Base-by-base conservation (phyloP, 2,113 vertebrate genomes). In the Noturus placidus region DNA sequence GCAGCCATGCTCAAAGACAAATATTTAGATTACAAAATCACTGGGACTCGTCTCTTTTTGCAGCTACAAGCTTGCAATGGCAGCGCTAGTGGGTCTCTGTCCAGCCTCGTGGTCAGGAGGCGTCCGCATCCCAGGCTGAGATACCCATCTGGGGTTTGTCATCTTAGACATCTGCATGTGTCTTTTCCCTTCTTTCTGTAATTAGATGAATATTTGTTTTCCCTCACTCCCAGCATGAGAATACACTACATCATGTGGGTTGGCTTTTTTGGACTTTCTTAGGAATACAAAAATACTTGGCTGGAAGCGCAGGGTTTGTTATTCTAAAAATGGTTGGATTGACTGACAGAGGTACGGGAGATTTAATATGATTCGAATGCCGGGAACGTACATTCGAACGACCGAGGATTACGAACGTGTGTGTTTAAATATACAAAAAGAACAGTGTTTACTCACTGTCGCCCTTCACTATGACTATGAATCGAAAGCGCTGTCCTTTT, bases 131-230 rank as follows among this genome's bases (percentile, higher is more conserved):
- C 72, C 83, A 90, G 91, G 87, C 91, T 84, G 89, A 93, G 94
- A 94, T 93, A 95, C 94, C 90, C 94, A 95, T 95, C 95, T 95
- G 93, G 95, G 94, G 92, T 95, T 95, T 94, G 94, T 95, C 95
- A 95, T 95, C 93, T 95, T 94, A 95, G 94, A 95, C 95, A 95
- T 94, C 92, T 88, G 93, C 92, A 94, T 91, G 91, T 94, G 93
- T 95, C 93, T 94, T 93, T 94, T 94, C 94, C 87, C 79, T 70
- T 61, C 80, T 79, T 95, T 93, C 94, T 95, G 93, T 96, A 96
- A 96, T 96, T 95, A 95, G 93, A 94, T 94, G 90, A 92, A 93
- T 94, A 95, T 95, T 95, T 96, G 94, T 94, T 95, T 95, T 95
- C 92, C 94, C 92, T 94, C 92, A 89, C 90, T 94, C 93, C 91